Base-by-base conservation (phyloP, 2,113 vertebrate genomes). In the Xiphophorus couchianus region DNA sequence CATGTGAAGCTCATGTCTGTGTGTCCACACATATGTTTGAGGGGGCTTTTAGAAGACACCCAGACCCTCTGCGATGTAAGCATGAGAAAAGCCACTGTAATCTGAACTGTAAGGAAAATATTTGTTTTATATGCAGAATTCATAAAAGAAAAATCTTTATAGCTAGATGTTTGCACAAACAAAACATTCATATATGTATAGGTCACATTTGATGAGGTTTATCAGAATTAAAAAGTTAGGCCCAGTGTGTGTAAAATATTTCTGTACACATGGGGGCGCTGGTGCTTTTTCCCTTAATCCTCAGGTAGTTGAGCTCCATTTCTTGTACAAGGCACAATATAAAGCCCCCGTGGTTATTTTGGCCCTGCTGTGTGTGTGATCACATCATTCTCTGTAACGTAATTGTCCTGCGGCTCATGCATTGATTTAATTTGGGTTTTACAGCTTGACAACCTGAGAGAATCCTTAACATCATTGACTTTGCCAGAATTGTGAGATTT, bases 211-310 rank as follows among this genome's bases (percentile, higher is more conserved):
- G 42, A 61, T 19, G n/a, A 17, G 17, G 27, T 66, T 69, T 63
- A 27, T n/a, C 25, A 12, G 27, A 31, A 51, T 10, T 3, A 39
- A 65, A 31, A 12, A 69, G 51, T 58, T 10, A 9, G 17, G 25
- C n/a, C 10, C 51, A 22, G 2, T 12, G 10, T 25, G 67, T 54
- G 17, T 33, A 19, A 9, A 0, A 29, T 58, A 3, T 1, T 28
- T 77, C 4, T 8, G 0, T 8, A 67, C 92, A 91, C 92, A 83
- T 82, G 92, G 76, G 88, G 92, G 92, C 71, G 77, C 88, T 77
- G 51, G 69, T 82, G 87, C 51, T n/a, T 87, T 81, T 78, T 35
- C 54, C 39, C 44, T 30, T 54, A 13, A 0, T 64, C 33, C 22
- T 64, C 27, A 64, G 73, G 31, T 42, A 62, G 62, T 64, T 37